These are phyloP conservation scores for Pollenia griseotomentosa DNA, from an alignment of 2,888 invertebrate genomes.

Conservation along the genomic window DNA sequence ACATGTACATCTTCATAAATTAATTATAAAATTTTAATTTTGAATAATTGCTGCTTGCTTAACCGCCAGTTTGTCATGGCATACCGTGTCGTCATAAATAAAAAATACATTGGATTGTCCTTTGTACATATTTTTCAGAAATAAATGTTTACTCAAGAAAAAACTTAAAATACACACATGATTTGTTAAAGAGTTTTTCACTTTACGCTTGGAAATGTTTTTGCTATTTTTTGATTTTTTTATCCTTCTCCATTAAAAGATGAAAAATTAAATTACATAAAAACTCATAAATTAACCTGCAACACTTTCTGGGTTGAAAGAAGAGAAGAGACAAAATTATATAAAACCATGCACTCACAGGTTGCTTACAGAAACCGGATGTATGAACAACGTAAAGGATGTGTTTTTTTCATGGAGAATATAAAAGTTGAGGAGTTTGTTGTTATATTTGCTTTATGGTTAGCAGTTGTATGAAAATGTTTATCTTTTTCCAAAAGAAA, in stretches of 20 bases:
- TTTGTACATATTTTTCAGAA: conserved; percentile 29
- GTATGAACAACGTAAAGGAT: conserved; percentile 27
- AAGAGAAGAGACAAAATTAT: background rate
- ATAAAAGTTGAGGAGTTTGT: background rate
- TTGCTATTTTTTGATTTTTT: background rate
- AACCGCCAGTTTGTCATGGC: conserved; percentile 60
- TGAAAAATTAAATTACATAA: conserved; percentile 77
- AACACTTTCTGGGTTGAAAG: conserved; percentile 51
- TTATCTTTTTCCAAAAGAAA: conserved; percentile 2
- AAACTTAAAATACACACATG: conserved; percentile 52
- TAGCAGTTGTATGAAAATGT: background rate
- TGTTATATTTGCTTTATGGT: background rate
- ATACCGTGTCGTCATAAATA: conserved; percentile 51
- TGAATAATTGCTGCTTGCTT: conserved; percentile 71
- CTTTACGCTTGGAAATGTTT: conserved; percentile 24
- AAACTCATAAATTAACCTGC: conserved; percentile 77
- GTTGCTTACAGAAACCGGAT: conserved; percentile 44
- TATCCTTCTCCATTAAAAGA: conserved; percentile 50
- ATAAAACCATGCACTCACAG: background rate
- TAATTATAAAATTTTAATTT: conserved; percentile 74
- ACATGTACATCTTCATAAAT: conserved; percentile 61
- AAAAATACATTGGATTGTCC: conserved; percentile 37
- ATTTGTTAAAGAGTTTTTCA: conserved; percentile 50
- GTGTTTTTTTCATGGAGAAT: background rate
- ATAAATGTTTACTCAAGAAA: background rate